A percentile compares a stretch with the other conserved stretches of the same genome.
phyloP scores from a whole-genome alignment of 2,113 vertebrate genomes.

The Reinhardtius hippoglossoides region DNA sequence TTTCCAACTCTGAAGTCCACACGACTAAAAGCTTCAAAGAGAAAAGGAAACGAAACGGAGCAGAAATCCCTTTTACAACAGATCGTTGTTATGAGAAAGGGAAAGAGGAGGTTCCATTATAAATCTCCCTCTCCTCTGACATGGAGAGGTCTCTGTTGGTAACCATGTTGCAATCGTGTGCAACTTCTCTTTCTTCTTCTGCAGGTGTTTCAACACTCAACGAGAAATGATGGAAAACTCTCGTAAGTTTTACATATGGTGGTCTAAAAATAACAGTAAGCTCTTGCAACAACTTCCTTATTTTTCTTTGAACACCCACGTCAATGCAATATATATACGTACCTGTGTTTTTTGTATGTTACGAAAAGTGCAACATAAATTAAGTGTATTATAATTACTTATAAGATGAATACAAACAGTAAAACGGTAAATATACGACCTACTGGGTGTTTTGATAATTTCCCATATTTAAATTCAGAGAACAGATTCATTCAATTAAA shows the following conservation, averaged over 20 bases:
- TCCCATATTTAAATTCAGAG: not conserved
- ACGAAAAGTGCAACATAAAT: no score
- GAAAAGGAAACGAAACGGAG: no score
- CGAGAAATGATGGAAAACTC: not conserved
- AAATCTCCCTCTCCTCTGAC: conserved; percentile 13
- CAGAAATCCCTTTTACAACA: not conserved
- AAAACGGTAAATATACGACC: no score
- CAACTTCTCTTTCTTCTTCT: conserved; percentile 13
- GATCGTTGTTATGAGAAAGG: not conserved
- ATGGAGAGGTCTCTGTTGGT: conserved; percentile 3
- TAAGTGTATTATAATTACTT: not conserved
- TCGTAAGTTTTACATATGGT: not conserved
- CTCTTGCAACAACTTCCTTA: not conserved
- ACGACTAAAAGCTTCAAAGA: no score
- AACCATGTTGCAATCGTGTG: conserved; percentile 22
- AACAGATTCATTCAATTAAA: not conserved
- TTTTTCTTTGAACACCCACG: no score
- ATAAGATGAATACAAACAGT: not conserved
- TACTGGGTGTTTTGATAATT: not conserved
- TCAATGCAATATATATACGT: no score
- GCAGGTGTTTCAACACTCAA: conserved; percentile 9
- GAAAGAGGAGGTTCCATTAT: conserved; percentile 6
- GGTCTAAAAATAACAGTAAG: not conserved
- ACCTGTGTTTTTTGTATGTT: no score
- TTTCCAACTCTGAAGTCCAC: no score